Percentiles rank a stretch among this genome's conserved stretches.
These are phyloP conservation scores for Ctenopoma kingsleyae DNA, from an alignment of 2,797 vertebrate species.

Conservation along the genomic window DNA sequence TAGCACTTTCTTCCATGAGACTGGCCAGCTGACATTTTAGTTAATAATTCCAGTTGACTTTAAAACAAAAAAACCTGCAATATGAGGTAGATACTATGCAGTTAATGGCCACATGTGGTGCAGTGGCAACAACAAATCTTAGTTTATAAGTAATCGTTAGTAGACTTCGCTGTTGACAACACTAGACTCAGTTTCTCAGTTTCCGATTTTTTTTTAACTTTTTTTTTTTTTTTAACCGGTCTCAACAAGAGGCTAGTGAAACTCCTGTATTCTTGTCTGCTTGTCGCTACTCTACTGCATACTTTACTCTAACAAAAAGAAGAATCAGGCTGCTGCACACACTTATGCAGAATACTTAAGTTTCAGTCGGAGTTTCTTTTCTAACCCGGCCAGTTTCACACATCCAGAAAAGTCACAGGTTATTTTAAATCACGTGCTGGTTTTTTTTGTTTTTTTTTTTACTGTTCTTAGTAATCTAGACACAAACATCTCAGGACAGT, in stretches of 20 bases:
- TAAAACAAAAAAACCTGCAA: neutral
- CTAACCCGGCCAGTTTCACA: slow-evolving; percentile 31
- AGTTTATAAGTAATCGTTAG: too few relatives aligned
- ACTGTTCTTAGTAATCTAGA: slow-evolving; percentile 24
- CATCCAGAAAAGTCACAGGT: slow-evolving; percentile 23
- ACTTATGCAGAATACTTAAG: neutral
- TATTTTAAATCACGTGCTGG: slow-evolving; percentile 6
- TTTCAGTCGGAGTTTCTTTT: slow-evolving; percentile 18
- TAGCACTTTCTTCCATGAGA: neutral
- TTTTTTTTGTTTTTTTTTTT: slow-evolving; percentile 35
- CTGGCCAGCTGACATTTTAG: neutral
- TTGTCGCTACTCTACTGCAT: neutral
- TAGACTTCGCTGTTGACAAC: neutral
- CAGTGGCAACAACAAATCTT: neutral
- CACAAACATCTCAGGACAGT: slow-evolving; percentile 42
- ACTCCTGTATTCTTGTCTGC: neutral
- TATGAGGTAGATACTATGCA: neutral
- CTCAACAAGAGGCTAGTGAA: too few relatives aligned
- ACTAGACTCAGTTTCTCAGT: neutral
- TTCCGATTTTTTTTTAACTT: neutral
- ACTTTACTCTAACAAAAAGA: neutral
- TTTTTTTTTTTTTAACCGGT: too few relatives aligned
- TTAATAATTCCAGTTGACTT: neutral
- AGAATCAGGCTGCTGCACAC: slow-evolving; percentile 2
- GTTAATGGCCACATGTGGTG: neutral